A percentile compares a stretch with the other conserved stretches of the same genome.
phyloP scores from a whole-genome alignment of 2,797 vertebrate genomes.

The Lepus townsendii region DNA sequence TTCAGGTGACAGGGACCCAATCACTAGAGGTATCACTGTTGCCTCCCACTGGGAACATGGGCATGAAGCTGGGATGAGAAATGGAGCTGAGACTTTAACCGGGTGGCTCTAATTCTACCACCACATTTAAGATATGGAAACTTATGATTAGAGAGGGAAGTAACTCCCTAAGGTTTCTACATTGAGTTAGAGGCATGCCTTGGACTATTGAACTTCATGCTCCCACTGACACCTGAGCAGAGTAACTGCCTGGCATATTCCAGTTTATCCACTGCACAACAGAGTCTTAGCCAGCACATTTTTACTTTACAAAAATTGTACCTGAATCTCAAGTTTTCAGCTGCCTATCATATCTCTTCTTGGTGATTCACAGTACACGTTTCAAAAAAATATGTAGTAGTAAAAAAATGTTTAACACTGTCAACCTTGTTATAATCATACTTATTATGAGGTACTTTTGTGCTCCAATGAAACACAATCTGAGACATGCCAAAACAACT shows the following conservation, averaged over 20 bases:
- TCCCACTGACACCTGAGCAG: neutral
- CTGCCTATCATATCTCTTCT: neutral
- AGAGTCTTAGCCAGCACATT: neutral
- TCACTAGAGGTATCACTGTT: too few relatives aligned
- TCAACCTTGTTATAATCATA: constrained; percentile 3
- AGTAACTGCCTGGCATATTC: neutral
- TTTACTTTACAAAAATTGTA: neutral
- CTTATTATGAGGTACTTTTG: neutral
- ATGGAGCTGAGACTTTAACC: too few relatives aligned
- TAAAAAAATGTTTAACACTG: neutral
- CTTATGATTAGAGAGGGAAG: neutral
- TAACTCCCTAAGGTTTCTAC: neutral
- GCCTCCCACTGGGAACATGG: too few relatives aligned
- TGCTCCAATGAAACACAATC: neutral
- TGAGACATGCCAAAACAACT: constrained; percentile 45
- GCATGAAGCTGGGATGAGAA: too few relatives aligned
- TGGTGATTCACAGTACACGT: neutral
- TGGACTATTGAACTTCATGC: neutral
- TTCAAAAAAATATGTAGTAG: neutral
- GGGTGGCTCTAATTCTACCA: neutral
- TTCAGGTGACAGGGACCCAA: too few relatives aligned
- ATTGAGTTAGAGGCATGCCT: neutral
- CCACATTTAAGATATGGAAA: neutral
- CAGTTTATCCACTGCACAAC: neutral
- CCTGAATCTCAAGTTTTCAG: neutral